A percentile compares a stretch with the other conserved stretches of the same genome.
Conservation (phyloP, 2,888 invertebrate genomes). For the Empis livida region DNA sequence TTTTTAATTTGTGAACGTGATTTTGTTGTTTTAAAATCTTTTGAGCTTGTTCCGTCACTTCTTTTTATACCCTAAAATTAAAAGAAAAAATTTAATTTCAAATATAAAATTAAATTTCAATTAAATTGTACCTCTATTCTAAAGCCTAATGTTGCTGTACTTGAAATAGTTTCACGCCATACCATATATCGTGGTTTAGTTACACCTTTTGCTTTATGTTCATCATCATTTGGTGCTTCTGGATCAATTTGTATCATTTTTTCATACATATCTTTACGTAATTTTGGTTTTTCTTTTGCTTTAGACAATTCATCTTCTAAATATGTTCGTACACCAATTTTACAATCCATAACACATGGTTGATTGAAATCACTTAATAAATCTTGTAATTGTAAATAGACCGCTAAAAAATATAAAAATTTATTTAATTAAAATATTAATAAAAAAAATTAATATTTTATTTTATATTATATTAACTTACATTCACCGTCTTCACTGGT, state of each 20-base stretch:
- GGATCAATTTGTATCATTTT: constrained; percentile 94
- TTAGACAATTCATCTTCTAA: constrained; percentile 89
- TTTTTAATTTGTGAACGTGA: constrained; percentile 67
- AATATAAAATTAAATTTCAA: no score
- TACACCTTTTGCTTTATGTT: constrained; percentile 77
- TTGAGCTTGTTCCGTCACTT: constrained; percentile 79
- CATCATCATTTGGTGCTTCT: constrained; percentile 78
- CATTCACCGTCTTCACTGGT: constrained; percentile 67
- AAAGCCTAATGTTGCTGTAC: constrained; percentile 92
- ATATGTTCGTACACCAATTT: constrained; percentile 89
- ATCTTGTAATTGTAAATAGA: constrained; percentile 86
- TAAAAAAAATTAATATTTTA: constrained; percentile 16
- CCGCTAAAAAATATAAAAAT: constrained; percentile 33
- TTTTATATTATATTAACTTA: constrained; percentile 27
- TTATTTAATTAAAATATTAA: no score
- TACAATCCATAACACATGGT: constrained; percentile 96
- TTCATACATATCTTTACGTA: constrained; percentile 92
- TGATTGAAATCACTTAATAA: constrained; percentile 79
- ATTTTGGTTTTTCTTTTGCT: constrained; percentile 86
- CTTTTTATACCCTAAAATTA: constrained; percentile 58
- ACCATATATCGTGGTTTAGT: constrained; percentile 93
- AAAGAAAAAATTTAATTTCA: no score
- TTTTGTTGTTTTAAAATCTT: constrained; percentile 91
- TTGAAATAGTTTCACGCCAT: constrained; percentile 94
- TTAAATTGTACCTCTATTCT: constrained; percentile 72